Base-by-base conservation (phyloP, 2,113 vertebrate genomes). In the Aspiorhynchus laticeps region DNA sequence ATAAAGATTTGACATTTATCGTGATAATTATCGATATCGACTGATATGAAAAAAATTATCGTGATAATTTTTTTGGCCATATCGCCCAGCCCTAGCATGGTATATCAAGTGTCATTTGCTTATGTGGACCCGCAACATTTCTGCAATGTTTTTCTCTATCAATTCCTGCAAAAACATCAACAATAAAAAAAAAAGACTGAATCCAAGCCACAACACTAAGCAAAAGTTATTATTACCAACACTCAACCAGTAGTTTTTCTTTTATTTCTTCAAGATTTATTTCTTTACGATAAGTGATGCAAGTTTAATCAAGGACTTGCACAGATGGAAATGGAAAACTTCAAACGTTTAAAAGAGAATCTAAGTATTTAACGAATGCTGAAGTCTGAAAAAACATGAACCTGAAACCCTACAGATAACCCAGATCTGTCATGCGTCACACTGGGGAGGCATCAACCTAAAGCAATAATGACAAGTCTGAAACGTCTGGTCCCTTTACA, bases 391-490 rank as follows among this genome's bases (percentile, higher is more conserved):
- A 71, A 71, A 10, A 53, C 75, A 86, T 73, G 65, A 80, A 86
- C 75, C 86, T 38, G 69, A 78, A 51, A 28, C 59, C n/a, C 31
- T 75, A 33, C 10, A 24, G n/a, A 75, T 63, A 86, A 86, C 78
- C 78, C 51, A 71, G 56, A 80, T 86, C 65, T 73, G 77, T 80
- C 85, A 69, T 7, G n/a, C 36, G 2, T 65, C 4, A 36, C 73
- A 33, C 63, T 69, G 41, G 43, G 33, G 77, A 56, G 33, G 33
- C 63, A 43, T 65, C 73, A 61, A 5, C 17, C 24, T 53, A 80
- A 80, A 80, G 85, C 63, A 73, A 71, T 63, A 73, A 80, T 73
- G 85, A 80, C 65, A 69, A 80, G 67, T 41, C 77, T 81, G 85
- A 86, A 56, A 56, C 10, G 51, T 59, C 33, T 61, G 14, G 48